Evolutionary conservation across 2,888 invertebrate species (phyloP), one percentile per base, ranked within the genome.

Genomic region (Hemithea aestivaria): DNA sequence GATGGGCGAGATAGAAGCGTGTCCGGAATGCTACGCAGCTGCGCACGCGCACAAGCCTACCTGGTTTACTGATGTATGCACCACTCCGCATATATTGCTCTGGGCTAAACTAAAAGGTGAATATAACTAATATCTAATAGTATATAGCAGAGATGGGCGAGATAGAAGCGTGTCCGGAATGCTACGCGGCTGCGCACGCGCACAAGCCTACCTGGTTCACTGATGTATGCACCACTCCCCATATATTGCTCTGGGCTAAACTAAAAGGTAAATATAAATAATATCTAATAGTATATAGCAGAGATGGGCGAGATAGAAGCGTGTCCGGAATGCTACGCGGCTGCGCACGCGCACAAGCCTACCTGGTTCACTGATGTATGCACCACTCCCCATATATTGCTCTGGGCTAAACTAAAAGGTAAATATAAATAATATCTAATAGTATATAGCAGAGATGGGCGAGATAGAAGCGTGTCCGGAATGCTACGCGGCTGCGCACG

Each of bases 321-420:
- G 9, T 98, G 98, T 61, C 93, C 96, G 0, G 95, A 96, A 66
- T 98, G 98, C 73, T 98, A 97, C 77, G 85, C 91, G 29, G 94
- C 93, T 59, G 96, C 96, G 3, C 95, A 96, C 64, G 92, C 93
- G 0, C 90, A 93, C 21, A 88, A 91, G 33, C 91, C 93, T 40
- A 90, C 92, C 0, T 98, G 97, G 97, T 98, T 98, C 78, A 92
- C 95, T 0, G 95, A 96, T 65, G 95, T 96, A 1, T 98, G 98
- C 79, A 92, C 93, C 10, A 92, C 91, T 38, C 97, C 97, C 0
- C 98, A 98, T 82, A 85, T 95, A 8, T 77, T 98, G 37, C 92
- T 98, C 1, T 99, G 98, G 98, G 98, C 98, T 0, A 97, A 98
- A 73, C 87, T 98, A 7, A 97, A 97, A 87, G 98, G 92, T 76